Evolutionary conservation across 1,140 invertebrate genomes (phyloP), one percentile per base, ranked within the genome.

Genomic region (Gonioctena quinquepunctata): DNA sequence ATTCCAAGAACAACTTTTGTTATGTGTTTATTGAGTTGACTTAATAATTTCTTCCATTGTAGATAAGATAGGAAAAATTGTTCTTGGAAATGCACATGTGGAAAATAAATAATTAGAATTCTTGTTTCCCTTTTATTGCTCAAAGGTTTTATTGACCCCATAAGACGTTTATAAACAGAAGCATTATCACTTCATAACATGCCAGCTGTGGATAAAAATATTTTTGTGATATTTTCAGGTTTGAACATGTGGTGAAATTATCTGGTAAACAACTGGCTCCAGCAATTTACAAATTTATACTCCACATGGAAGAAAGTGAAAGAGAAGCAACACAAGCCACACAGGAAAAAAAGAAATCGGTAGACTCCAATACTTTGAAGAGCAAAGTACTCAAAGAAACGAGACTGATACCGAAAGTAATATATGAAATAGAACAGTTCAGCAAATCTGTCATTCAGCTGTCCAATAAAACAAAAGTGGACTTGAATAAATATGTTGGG

Each of bases 321-420:
- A 68, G 78, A 59, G 50, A 84, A 79, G 73, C 80, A 49, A 81
- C 79, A 57, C 80, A 86, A 69, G 73, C 75, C 23, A 69, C 67
- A 26, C 72, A 76, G 52, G 73, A 33, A 59, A 81, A 71, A 60
- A 80, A 76, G 61, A 82, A 78, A 5, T 81, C 79, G 54, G 49
- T 71, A 18, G 86, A 87, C 63, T 76, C 83, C 0, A 77, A 78
- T 19, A 74, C 80, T 0, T 81, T 85, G 50, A 85, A 86, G 16
- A 87, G 83, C n/a, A 88, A 88, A 82, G 84, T 90, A 48, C 77
- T 90, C 5, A 84, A 84, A 48, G 87, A 90, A 78, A 87, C 87
- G 0, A 86, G 86, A 73, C 73, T 82, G 2, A 88, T 90, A 73
- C 88, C 89, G 2, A 86, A 86, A 67, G 83, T 89, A 0, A 80